Conservation (phyloP, 2,797 vertebrate genomes). For the Spinus pinus region DNA sequence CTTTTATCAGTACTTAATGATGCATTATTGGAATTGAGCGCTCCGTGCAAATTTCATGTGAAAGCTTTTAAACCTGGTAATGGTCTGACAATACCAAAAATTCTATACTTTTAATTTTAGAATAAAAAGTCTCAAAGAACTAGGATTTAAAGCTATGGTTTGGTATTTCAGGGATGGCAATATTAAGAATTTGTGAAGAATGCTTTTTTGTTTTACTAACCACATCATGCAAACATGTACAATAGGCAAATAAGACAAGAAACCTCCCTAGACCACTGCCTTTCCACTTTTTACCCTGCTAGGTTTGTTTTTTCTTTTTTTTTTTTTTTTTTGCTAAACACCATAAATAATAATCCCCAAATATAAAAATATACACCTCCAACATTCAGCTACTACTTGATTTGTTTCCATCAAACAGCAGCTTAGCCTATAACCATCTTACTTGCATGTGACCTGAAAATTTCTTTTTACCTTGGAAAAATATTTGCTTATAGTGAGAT, state of each 20-base stretch:
- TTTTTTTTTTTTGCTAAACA: not conserved
- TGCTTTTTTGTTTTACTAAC: not conserved
- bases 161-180: not conserved
- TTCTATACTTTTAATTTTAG: not conserved
- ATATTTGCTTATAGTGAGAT: not conserved
- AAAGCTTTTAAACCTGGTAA: not conserved
- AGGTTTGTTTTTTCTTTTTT: rapidly evolving
- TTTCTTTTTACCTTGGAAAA: not conserved
- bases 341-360: not conserved
- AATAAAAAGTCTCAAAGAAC: not conserved
- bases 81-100: not conserved
- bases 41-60: not conserved
- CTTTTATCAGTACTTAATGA: not conserved
- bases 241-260: not conserved
- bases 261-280: not conserved
- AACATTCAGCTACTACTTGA: not conserved
- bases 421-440: not conserved
- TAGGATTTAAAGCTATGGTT: not conserved
- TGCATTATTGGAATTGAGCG: not conserved
- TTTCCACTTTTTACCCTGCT: not conserved
- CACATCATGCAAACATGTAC: not conserved
- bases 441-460: not conserved
- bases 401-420: not conserved
- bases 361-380: not conserved
- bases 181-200: not conserved